phyloP scores from a whole-genome alignment of 2,113 vertebrate species.

The Podarcis raffonei region DNA sequence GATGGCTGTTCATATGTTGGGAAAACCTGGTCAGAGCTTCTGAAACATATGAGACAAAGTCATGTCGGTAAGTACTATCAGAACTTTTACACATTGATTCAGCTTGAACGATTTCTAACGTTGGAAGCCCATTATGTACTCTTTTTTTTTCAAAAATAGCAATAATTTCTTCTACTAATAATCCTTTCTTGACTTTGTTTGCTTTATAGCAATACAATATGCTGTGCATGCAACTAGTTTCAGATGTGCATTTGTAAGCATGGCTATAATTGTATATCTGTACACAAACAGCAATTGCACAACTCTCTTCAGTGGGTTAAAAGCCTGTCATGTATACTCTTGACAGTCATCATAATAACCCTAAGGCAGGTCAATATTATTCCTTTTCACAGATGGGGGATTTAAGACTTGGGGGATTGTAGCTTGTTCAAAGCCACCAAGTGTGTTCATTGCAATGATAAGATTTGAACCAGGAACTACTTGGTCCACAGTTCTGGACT shows the following conservation, averaged over 20 bases:
- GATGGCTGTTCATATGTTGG: slow-evolving; percentile 82
- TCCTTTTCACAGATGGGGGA: neutral
- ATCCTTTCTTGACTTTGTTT: neutral
- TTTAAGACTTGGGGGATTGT: neutral
- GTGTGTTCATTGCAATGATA: neutral
- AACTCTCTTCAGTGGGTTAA: neutral
- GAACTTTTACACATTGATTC: neutral
- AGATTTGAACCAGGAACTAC: neutral
- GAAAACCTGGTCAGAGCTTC: slow-evolving; percentile 89
- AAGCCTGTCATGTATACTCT: neutral
- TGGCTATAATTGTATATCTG: neutral
- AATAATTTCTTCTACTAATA: neutral
- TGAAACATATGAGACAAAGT: slow-evolving; percentile 79
- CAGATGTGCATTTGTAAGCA: neutral
- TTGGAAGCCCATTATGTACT: neutral
- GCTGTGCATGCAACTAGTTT: neutral
- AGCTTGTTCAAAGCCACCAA: neutral
- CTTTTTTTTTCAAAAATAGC: neutral
- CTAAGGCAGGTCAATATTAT: neutral
- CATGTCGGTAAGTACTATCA: slow-evolving; percentile 80
- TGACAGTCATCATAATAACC: neutral
- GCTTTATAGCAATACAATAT: neutral
- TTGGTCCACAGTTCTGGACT: neutral
- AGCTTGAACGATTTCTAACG: neutral
- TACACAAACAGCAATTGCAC: neutral